Percentiles rank a stretch among this genome's conserved stretches.
phyloP scores from a whole-genome alignment of 2,113 vertebrate genomes.

The Melanotaenia duboulayi region DNA sequence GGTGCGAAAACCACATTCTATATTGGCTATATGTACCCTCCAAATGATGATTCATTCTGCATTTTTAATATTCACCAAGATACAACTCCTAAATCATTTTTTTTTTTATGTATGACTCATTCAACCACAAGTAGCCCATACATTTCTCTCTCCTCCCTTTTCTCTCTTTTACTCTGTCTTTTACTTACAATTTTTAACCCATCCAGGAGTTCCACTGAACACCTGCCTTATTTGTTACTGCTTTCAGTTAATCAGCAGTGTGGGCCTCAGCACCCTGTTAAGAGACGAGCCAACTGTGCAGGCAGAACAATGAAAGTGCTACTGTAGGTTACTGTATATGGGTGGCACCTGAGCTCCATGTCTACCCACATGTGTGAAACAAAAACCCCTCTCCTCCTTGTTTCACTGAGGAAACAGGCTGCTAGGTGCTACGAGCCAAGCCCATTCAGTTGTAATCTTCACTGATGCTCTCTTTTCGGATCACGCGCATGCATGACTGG shows the following conservation, averaged over 20 bases:
- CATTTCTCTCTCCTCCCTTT: not conserved
- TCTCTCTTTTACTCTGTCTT: too few relatives aligned
- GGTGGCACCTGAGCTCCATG: conserved; percentile 66
- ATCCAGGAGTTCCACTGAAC: not conserved
- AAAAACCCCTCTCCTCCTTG: conserved; percentile 13
- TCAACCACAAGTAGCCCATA: not conserved
- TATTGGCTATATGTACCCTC: conserved; percentile 2
- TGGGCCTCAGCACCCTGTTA: conserved; percentile 6
- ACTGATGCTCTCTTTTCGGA: conserved; percentile 22
- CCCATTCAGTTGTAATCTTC: conserved; percentile 30
- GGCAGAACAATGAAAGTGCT: conserved; percentile 78
- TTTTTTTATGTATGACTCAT: conserved; percentile 7
- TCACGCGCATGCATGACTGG: conserved; percentile 39
- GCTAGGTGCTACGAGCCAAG: conserved; percentile 17
- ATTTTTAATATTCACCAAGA: conserved; percentile 49
- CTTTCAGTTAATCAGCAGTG: not conserved
- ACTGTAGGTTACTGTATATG: conserved; percentile 56
- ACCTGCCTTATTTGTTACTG: conserved; percentile 3
- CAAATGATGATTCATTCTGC: conserved; percentile 57
- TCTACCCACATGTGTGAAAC: conserved; percentile 44
- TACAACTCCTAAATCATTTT: conserved; percentile 34
- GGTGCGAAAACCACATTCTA: not conserved
- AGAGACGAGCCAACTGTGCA: conserved; percentile 47
- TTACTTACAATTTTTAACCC: not conserved
- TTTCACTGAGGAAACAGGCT: conserved; percentile 11